A percentile compares a stretch with the other conserved stretches of the same genome.
Conservation (phyloP, 2,888 invertebrate species). For the Gisinianus flammeolus region DNA sequence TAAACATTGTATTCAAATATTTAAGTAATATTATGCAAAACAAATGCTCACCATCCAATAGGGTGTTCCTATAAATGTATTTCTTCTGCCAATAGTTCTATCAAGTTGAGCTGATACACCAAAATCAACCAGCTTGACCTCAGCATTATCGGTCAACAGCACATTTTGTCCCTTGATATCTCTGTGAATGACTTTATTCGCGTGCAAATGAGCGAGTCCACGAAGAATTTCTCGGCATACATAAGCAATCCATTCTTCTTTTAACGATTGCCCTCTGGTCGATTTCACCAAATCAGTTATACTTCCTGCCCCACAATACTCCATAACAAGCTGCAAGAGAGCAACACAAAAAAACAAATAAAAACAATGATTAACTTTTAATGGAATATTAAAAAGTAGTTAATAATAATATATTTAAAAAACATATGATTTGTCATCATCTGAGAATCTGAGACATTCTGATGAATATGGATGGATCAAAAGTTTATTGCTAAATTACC, state of each 20-base stretch:
- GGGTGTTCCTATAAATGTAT: conserved; percentile 98
- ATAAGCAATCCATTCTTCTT: conserved; percentile 99
- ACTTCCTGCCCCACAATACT: conserved; percentile 99
- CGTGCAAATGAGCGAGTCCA: conserved; percentile 96
- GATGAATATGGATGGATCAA: too few species aligned
- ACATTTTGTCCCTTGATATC: conserved; percentile 99
- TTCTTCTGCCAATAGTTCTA: conserved; percentile 96
- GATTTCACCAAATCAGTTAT: conserved; percentile 99
- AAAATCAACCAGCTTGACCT: conserved; percentile 83
- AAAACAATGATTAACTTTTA: background rate
- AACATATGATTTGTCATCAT: too few species aligned
- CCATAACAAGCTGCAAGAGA: conserved; percentile 83
- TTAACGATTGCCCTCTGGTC: conserved; percentile 95
- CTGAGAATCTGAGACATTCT: too few species aligned
- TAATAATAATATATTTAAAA: too few species aligned
- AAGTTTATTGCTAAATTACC: too few species aligned
- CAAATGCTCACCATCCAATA: conserved; percentile 83
- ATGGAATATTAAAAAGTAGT: background rate
- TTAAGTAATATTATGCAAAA: background rate
- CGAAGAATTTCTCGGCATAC: conserved; percentile 95
- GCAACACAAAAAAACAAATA: background rate
- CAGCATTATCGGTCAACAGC: conserved; percentile 97
- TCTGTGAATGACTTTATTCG: conserved; percentile 98
- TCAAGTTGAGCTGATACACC: conserved; percentile 82
- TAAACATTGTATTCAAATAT: background rate